Conservation (phyloP, 2,113 vertebrate genomes). For the Hippoglossus stenolepis region DNA sequence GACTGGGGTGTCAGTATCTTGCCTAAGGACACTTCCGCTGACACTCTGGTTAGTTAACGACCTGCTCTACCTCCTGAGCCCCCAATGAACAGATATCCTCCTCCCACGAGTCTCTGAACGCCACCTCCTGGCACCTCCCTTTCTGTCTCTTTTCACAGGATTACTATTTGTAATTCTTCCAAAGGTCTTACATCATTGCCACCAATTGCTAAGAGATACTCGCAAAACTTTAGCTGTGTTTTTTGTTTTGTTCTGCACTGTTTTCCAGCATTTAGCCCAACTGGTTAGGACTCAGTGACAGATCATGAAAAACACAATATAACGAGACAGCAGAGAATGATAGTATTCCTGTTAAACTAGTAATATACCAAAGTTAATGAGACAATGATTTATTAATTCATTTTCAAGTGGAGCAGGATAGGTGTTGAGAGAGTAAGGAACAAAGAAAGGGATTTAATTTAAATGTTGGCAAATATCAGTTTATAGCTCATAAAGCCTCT, state of each 20-base stretch:
- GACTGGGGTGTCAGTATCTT: too few relatives aligned
- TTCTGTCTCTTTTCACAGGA: background rate
- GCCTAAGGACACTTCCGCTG: too few relatives aligned
- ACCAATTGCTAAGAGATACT: background rate
- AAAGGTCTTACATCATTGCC: too few relatives aligned
- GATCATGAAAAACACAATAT: background rate
- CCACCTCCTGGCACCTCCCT: background rate
- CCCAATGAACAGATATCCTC: too few relatives aligned
- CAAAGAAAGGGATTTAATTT: background rate
- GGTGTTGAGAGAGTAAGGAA: background rate
- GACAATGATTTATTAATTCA: background rate
- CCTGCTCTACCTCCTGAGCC: too few relatives aligned
- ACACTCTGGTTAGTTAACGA: too few relatives aligned
- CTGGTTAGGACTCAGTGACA: too few relatives aligned
- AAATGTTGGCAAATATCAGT: background rate
- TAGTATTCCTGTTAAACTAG: background rate
- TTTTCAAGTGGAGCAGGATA: background rate
- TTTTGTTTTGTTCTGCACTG: background rate
- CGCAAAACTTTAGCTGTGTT: background rate
- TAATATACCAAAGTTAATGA: conserved; percentile 2
- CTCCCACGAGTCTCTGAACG: background rate
- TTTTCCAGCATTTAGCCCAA: background rate
- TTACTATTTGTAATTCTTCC: too few relatives aligned
- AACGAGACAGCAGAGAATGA: background rate
- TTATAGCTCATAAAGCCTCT: background rate